Base-by-base conservation (phyloP, 2,888 invertebrate genomes). In the Anagyrus pseudococci region DNA sequence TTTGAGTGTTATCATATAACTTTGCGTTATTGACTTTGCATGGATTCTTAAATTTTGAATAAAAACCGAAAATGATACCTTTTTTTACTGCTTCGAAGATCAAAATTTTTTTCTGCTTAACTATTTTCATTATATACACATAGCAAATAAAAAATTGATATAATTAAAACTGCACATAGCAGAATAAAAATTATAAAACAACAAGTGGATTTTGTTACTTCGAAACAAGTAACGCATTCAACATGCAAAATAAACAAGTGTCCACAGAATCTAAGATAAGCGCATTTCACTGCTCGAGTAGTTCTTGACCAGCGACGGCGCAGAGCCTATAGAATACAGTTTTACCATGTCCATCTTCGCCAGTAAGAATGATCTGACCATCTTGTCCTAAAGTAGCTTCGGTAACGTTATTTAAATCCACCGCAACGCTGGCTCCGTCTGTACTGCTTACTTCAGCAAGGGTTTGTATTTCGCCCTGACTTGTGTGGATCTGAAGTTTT, bases 281-380 rank as follows among this genome's bases (percentile, higher is more conserved):
- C 70, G 52, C 60, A 67, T 73, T 74, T 80, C 79, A 80, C 76
- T 81, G 80, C 69, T 80, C 80, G 71, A 81, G 77, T 74, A 80
- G 75, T 75, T 81, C 81, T 74, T 80, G 80, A 75, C 78, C 78
- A 75, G 80, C 78, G 77, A 81, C 79, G 75, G 80, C 78, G 80
- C 80, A 81, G 79, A 81, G 79, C 80, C 80, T 81, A 81, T 81
- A 81, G 79, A 80, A 80, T 79, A 79, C 77, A 73, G 80, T 77
- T 81, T 82, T 83, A 93, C 93, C 92, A 83, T 94, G 94, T 62
- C 95, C 95, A 82, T 96, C 95, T 84, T 96, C 96, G 63, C 94
- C 93, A 58, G 96, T 96, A 74, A 97, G 88, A 75, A 96, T 95
- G 77, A 97, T 90, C 84, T 96, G 96, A 8, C 96, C 96, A 81